Evolutionary conservation across 1,140 invertebrate genomes (phyloP), one percentile per base, ranked within the genome.

Genomic region (Bombus breviceps): DNA sequence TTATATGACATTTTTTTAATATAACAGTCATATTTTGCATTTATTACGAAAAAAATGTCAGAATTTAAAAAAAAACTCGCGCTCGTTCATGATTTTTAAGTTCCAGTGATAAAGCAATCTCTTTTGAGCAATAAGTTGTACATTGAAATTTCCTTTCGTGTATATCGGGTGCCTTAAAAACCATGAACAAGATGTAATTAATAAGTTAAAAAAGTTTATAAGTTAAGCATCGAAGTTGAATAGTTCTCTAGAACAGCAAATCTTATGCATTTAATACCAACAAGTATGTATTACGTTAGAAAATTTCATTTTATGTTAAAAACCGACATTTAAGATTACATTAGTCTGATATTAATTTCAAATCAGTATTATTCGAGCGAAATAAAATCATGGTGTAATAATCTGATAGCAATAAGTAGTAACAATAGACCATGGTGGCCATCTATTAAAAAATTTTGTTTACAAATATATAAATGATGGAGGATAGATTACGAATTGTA

Each of bases 351-450:
- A 91, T 89, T 91, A 88, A 90, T 89, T 92, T 90, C 90, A 90
- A 90, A 88, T 88, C 92, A 94, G 92, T 94, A 94, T 94, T 93
- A 94, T 91, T 90, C 90, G 86, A 92, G 92, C 92, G 88, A 90
- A 82, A 89, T 68, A 88, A 92, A 86, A 93, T 87, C 89, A 89
- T 86, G 88, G 91, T 86, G 43, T 90, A 90, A 90, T 83, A 91
- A 84, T 80, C 85, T 71, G 71, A 90, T 88, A 92, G 88, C 86
- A 92, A 93, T 92, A 92, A 92, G 80, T 53, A 89, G 39, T 86
- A 86, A 88, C 88, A 89, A 90, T 92, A 91, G 88, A 92, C 92
- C 92, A 94, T 94, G 93, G 92, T 93, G 92, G 91, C 91, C 86
- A 92, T 91, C 84, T 93, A 86, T 85, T 85, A 80, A 89, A 89